Evolutionary conservation across 2,113 vertebrate species (phyloP), one percentile per base, ranked within the genome.

Genomic region (Mesitornis unicolor): DNA sequence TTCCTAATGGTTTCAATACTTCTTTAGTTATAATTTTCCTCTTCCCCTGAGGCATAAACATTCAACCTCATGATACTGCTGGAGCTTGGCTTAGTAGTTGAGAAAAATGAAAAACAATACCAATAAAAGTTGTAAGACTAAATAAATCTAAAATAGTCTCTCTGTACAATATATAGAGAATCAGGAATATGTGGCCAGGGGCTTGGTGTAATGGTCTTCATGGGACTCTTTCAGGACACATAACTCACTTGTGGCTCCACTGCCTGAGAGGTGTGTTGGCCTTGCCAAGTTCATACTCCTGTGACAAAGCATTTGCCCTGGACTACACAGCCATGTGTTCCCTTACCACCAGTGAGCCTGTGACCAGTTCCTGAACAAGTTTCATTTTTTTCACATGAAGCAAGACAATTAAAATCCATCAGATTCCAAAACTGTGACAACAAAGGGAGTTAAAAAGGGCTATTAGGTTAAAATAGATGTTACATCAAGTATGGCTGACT

Each of bases 41-140:
- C 85, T 87, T 96, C 80, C 84, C 93, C 69, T 65, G 75, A 96
- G 92, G 96, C 94, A 94, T 91, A 91, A 96, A 95, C 93, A 95
- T 93, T 97, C 78, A 42, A 28, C 79, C 83, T 86, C 40, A 70
- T 59, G 84, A 85, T 95, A 69, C 50, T 82, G 42, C 47, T 90
- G 53, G 42, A 88, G 47, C 57, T 90, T 91, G 78, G 71, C 90
- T 89, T 90, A 89, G 57, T 92, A 93, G 71, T 53, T 70, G 83
- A 93, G 64, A 89, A 96, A 93, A 95, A 90, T 94, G 83, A 94
- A 92, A 92, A 96, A 84, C 57, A 93, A 87, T 57, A 60, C 60
- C 68, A 96, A 79, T 96, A 89, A 91, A 92, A 87, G 65, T 86
- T 89, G 76, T 69, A 82, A 93, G 80, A 71, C 91, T 94, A 95